Conservation (phyloP, 2,888 invertebrate genomes). For the Erebia aethiops region DNA sequence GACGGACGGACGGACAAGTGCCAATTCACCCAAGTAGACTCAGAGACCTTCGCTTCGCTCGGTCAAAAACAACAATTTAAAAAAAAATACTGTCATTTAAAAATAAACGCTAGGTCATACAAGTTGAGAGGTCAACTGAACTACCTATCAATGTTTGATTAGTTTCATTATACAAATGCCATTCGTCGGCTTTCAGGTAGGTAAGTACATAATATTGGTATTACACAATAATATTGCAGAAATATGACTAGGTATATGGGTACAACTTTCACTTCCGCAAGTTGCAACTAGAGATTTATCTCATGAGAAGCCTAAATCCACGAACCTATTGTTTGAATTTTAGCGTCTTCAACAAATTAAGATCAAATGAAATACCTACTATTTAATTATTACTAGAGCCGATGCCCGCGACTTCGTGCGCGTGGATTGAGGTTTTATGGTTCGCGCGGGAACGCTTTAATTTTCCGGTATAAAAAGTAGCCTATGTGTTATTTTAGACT, state of each 20-base stretch:
- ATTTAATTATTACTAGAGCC: no score
- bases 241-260: constrained; percentile 26
- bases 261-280: constrained; percentile 45
- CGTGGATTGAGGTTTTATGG: no score
- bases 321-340: constrained; percentile 2
- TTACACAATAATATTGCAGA: constrained; percentile 7
- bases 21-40: no score
- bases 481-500: no score
- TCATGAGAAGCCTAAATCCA: constrained; percentile 34
- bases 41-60: no score
- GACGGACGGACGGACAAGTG: no score
- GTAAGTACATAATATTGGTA: background rate
- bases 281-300: constrained; percentile 37
- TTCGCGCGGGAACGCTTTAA: no score
- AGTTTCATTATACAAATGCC: background rate
- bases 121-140: background rate
- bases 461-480: no score
- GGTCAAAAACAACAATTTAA: no score
- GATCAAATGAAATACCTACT: background rate
- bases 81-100: background rate
- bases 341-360: background rate
- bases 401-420: no score
- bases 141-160: background rate
- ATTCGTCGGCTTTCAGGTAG: background rate
- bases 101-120: background rate